Evolutionary conservation across 2,888 invertebrate species (phyloP), one percentile per base, ranked within the genome.

Genomic region (Pediacus dermestoides): DNA sequence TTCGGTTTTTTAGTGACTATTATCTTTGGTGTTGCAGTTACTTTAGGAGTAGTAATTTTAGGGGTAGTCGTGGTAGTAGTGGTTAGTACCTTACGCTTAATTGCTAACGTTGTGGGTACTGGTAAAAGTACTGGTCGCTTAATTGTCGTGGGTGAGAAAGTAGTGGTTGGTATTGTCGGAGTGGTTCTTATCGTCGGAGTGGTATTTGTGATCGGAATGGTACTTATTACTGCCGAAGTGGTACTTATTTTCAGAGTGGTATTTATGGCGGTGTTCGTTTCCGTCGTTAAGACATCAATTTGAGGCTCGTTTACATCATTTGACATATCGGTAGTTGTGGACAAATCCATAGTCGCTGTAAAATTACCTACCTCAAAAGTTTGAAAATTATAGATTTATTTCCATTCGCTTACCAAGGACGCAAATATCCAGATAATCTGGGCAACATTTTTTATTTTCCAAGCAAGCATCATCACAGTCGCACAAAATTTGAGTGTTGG

Each of bases 361-460:
- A n/a, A n/a, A n/a, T n/a, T n/a, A n/a, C n/a, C n/a, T n/a, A n/a
- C n/a, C n/a, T n/a, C n/a, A n/a, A n/a, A n/a, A n/a, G n/a, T n/a
- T n/a, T n/a, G n/a, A n/a, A n/a, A n/a, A n/a, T n/a, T n/a, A n/a
- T 33, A 6, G n/a, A 42, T 9, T 22, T 42, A 7, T 21, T 44
- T 15, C 38, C 9, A 21, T 15, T 22, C 9, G 39, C 43, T 60
- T 58, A 72, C 71, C 67, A 28, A 71, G 67, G 6, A 76, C 53
- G 53, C 85, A 85, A 1, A 74, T 53, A 3, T 75, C 76, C 1
- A 74, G 60, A 60, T 74, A 86, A 64, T 88, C 86, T 0, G 74
- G 72, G 52, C 88, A 88, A 59, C 88, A 88, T 12, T 71, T 71
- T 0, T 70, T 70, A 0, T 63, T 57, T 1, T 68, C 56, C 1